A percentile compares a stretch with the other conserved stretches of the same genome.
These are phyloP conservation scores for Rhingia rostrata DNA, from an alignment of 2,888 invertebrate genomes.

Conservation along the genomic window DNA sequence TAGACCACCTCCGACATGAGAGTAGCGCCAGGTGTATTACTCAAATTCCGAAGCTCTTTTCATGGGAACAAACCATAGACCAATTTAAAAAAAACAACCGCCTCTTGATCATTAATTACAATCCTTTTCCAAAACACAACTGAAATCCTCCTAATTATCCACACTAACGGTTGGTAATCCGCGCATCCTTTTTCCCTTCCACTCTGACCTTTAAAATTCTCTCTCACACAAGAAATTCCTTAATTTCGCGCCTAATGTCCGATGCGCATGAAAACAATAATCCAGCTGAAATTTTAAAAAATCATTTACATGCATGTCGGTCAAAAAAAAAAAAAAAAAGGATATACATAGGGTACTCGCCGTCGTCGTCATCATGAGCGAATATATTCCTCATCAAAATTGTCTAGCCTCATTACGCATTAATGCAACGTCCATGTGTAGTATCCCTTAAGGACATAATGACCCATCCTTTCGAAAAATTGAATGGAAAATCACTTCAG, in stretches of 20 bases:
- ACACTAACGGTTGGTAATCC: conserved; percentile 59
- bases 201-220: conserved; percentile 27
- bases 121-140: conserved; percentile 38
- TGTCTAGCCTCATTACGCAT: conserved; percentile 74
- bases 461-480: conserved; percentile 64
- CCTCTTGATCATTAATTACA: conserved; percentile 50
- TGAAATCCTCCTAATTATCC: conserved; percentile 51
- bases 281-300: conserved; percentile 72
- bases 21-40: neutral
- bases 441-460: conserved; percentile 72
- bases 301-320: conserved; percentile 62
- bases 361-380: conserved; percentile 6
- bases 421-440: conserved; percentile 66
- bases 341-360: neutral
- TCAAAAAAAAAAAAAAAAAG: conserved; percentile 37
- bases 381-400: conserved; percentile 48
- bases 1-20: neutral
- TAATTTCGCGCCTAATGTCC: conserved; percentile 71
- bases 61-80: neutral
- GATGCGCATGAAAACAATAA: conserved; percentile 51
- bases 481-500: neutral
- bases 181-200: conserved; percentile 16
- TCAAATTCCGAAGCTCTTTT: neutral
- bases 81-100: conserved; percentile 13
- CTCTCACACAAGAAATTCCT: neutral